Conservation (phyloP, 2,113 vertebrate species). For the Tautogolabrus adspersus region DNA sequence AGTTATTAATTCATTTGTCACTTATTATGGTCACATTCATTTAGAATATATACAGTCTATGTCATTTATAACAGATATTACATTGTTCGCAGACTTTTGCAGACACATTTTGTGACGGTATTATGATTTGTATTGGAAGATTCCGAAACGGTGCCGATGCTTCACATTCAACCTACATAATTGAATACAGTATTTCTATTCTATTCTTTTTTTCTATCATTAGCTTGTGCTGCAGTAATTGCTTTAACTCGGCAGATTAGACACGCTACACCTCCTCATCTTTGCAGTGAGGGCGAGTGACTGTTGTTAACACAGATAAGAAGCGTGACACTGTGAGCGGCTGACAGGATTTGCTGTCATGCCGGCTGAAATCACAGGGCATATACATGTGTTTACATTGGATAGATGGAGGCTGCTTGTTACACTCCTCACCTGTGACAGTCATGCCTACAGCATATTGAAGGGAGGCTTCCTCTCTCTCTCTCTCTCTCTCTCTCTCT, state of each 20-base stretch:
- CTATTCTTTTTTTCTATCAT: conserved; percentile 19
- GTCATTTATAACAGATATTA: not conserved
- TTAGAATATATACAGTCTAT: not conserved
- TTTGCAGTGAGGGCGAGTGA: conserved; percentile 15
- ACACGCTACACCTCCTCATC: conserved; percentile 32
- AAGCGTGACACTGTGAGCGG: conserved; percentile 32
- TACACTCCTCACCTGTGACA: conserved; percentile 60
- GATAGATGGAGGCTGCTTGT: conserved; percentile 37
- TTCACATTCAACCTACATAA: not conserved
- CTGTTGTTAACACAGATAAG: conserved; percentile 58
- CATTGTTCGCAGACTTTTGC: conserved; percentile 12
- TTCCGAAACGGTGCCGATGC: not conserved
- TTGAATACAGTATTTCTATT: not conserved
- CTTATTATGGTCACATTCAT: not conserved
- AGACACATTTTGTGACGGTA: too few species aligned
- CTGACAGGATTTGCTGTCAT: conserved; percentile 57
- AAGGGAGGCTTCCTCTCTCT: not conserved
- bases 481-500: not conserved
- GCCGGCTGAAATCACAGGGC: conserved; percentile 32
- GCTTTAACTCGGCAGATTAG: conserved; percentile 51
- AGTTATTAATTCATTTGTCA: conserved; percentile 11
- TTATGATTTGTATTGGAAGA: not conserved
- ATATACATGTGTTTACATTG: conserved; percentile 39
- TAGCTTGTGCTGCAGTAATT: conserved; percentile 36
- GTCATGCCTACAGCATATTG: conserved; percentile 30